Base-by-base conservation (phyloP, 2,113 vertebrate species). In the Cyanistes caeruleus region DNA sequence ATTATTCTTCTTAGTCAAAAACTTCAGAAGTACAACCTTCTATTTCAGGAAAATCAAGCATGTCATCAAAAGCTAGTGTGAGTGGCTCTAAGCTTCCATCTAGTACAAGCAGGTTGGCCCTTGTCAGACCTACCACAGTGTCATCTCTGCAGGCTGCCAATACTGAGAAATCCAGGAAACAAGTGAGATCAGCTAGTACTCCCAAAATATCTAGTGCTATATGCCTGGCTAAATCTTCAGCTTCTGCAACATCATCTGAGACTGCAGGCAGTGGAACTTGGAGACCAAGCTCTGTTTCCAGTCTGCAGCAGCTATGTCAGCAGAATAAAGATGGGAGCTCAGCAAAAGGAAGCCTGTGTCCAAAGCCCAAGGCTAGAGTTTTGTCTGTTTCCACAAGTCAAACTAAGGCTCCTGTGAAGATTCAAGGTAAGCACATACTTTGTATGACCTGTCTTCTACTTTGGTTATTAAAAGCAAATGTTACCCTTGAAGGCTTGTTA, bases 11-110 rank as follows among this genome's bases (percentile, higher is more conserved):
- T 60, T 67, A 68, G 62, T 92, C 37, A 72, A 86, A 89, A 86
- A 30, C 11, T 49, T 76, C 44, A 75, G 56, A 90, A 88, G 27
- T 55, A 27, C 88, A 90, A 88, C 39, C 79, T 85, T 95, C 43
- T 96, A 19, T 97, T 96, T 83, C 90, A 98, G 98, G 83, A 37
- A 96, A 90, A 75, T 31, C 90, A 20, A 73, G 48, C 7, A 14
- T 52, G 5, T 59, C 69, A 62, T 65, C 87, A 35, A 98, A 98
- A 89, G 52, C 94, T 13, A 94, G 95, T 14, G 53, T 97, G 30
- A 98, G 92, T 63, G 41, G 92, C 65, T 96, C 97, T 58, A 95
- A 73, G 70, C 77, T 92, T 46, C 93, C 88, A 37, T 63, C 97
- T 15, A 64, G 78, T 28, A 68, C 83, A 53, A 92, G 76, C 53